Conservation (phyloP, 2,113 vertebrate species). For the Tiliqua scincoides region DNA sequence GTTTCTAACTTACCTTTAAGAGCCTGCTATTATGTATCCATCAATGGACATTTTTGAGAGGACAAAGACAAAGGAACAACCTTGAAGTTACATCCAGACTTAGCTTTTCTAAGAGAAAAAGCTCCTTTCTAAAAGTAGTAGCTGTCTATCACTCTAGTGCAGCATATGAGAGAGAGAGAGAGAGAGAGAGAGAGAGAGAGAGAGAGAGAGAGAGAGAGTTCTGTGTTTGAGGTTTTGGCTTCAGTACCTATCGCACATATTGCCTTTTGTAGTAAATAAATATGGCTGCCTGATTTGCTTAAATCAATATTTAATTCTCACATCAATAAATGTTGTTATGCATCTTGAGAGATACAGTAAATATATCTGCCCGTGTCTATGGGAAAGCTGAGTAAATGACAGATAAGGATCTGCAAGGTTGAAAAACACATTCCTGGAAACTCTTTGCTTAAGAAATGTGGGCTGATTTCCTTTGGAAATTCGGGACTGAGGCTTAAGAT, state of each 20-base stretch:
- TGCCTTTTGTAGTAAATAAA: neutral
- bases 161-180: neutral
- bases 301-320: conserved; percentile 24
- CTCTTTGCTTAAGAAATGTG: neutral
- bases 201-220: neutral
- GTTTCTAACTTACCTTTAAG: neutral
- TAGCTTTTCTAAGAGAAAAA: neutral
- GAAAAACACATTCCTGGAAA: conserved; percentile 4
- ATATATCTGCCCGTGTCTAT: neutral
- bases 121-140: neutral
- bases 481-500: neutral
- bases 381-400: neutral
- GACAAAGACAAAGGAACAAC: neutral
- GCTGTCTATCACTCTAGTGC: neutral
- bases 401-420: neutral
- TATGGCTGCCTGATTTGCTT: neutral
- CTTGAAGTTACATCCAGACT: neutral
- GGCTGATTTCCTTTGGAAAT: neutral
- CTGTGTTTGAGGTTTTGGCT: neutral
- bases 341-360: conserved; percentile 12
- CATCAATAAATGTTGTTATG: conserved; percentile 18
- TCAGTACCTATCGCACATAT: neutral
- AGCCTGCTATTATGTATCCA: neutral
- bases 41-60: neutral
- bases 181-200: neutral